Base-by-base conservation (phyloP, 2,888 invertebrate species). In the Lapara coniferarum region DNA sequence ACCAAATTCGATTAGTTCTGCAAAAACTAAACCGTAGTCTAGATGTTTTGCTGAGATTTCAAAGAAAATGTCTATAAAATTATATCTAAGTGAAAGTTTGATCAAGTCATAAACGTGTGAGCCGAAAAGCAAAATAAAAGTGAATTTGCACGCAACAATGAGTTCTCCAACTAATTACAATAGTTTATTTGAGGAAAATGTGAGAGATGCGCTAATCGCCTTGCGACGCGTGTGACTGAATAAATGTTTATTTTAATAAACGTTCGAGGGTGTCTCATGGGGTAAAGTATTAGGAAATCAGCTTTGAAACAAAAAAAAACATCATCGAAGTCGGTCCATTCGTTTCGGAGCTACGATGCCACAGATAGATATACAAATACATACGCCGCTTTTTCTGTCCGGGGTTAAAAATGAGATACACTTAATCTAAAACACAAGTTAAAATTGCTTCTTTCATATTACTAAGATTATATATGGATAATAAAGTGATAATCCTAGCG, bases 101-200 rank as follows among this genome's bases (percentile, higher is more conserved):
- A n/a, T 66, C 70, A 71, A 59, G 71, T 71, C 73, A 69, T 71
- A 44, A 71, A 68, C 73, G 58, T 57, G 63, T 63, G 49, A 63
- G 63, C 10, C n/a, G 59, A 19, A 63, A 19, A 63, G 46, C 19
- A 63, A 63, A 63, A 63, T 63, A 19, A 5, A 25, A 63, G 49
- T 63, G 14, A 13, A 63, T 63, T 46, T 46, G 16, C 46, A 10
- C 59, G n/a, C 59, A 46, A 58, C 58, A 49, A 46, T 59, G 58
- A 72, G 74, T 72, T 72, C 68, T 57, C 75, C 69, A 71, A 71
- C 72, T 75, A 76, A 77, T 75, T 77, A 75, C 74, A 58, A 72
- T 67, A 71, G 76, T 77, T 74, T 78, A 76, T 72, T 79, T 73
- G 70, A 80, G 78, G 84, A 84, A 84, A 83, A 81, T 84, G 83